A percentile compares a stretch with the other conserved stretches of the same genome.
Evolutionary conservation across 2,797 vertebrate genomes (phyloP).

Genomic region (Sebastolobus altivelis): DNA sequence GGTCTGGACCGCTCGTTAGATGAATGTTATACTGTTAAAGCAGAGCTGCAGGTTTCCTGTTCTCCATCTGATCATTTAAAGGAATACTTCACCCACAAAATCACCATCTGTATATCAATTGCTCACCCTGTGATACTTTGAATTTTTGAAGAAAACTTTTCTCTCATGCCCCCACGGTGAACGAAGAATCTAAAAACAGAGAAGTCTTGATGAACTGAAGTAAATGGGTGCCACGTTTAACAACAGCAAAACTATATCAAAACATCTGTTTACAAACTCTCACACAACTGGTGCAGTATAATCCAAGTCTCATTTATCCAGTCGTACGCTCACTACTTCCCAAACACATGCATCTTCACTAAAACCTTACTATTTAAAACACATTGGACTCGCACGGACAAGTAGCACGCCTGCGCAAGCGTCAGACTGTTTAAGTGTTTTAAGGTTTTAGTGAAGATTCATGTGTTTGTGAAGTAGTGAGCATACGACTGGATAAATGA

Average conservation of each 20-base stretch:
- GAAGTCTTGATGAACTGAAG: neutral
- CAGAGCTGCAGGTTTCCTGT: conserved; percentile 14
- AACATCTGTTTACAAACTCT: neutral
- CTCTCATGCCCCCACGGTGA: no score
- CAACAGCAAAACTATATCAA: neutral
- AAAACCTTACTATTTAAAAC: no score
- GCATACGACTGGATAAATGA: neutral
- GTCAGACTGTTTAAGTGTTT: fast-evolving
- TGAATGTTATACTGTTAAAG: conserved; percentile 30
- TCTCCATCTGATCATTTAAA: neutral
- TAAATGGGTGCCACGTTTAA: neutral
- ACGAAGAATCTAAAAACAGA: no score
- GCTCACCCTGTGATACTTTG: neutral
- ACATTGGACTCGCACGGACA: no score
- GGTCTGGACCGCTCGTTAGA: conserved; percentile 32
- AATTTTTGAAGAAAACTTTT: no score
- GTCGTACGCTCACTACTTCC: no score
- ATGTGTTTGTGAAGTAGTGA: neutral
- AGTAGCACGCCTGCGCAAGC: no score
- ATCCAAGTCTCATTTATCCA: no score
- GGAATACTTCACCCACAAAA: neutral
- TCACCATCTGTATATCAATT: neutral
- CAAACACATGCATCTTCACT: no score
- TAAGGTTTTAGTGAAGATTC: neutral
- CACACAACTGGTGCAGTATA: neutral